phyloP scores from a whole-genome alignment of 2,797 vertebrate genomes.

The Clamator glandarius region DNA sequence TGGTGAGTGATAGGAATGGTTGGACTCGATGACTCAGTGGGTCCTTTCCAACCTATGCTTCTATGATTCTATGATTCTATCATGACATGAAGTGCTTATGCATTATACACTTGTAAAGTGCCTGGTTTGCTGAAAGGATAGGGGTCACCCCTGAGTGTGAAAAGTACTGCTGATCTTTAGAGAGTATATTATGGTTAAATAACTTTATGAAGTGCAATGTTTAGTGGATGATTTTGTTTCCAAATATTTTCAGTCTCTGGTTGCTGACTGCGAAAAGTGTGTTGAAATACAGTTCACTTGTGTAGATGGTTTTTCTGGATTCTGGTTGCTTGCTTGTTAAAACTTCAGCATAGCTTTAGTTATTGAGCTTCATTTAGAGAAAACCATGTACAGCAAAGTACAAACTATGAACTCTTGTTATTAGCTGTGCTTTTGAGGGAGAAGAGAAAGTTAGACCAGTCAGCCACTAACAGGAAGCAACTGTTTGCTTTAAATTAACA shows the following conservation, averaged over 20 bases:
- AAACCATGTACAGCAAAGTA: neutral
- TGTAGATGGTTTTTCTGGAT: neutral
- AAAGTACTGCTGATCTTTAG: neutral
- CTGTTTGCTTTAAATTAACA: neutral
- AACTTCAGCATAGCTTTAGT: neutral
- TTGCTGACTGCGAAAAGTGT: neutral
- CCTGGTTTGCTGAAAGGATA: neutral
- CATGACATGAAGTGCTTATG: neutral
- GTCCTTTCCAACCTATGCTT: no score
- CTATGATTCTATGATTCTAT: no score
- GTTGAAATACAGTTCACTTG: neutral
- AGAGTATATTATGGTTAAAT: neutral
- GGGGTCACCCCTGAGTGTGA: neutral
- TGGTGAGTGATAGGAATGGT: no score
- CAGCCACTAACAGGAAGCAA: neutral
- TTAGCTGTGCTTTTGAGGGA: neutral
- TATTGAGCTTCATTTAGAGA: neutral
- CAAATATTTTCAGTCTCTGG: neutral
- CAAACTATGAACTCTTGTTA: neutral
- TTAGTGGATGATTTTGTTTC: neutral
- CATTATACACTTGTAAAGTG: neutral
- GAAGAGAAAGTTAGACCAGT: neutral
- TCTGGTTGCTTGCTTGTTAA: conserved; percentile 6
- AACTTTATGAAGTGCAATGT: neutral
- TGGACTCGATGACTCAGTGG: no score